Base-by-base conservation (phyloP, 2,888 invertebrate genomes). In the Apamea epomidion region DNA sequence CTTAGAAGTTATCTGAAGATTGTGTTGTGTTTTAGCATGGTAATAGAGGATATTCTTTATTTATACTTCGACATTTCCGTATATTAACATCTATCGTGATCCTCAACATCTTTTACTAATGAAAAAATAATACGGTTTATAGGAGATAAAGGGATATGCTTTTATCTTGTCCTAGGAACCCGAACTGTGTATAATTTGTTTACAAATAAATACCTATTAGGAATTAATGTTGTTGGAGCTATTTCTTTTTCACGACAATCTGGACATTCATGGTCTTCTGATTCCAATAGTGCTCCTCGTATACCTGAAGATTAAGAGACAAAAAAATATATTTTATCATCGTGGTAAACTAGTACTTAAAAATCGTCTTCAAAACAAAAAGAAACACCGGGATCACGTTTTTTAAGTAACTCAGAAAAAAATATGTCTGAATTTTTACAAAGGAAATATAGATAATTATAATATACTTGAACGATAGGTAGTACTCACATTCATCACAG, bases 231-330 rank as follows among this genome's bases (percentile, higher is more conserved):
- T 72, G 98, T 99, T 0, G 99, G 99, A 0, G 99, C 99, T 70
- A 99, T 98, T 91, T 99, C 99, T 91, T 98, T 98, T 93, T 99
- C 99, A 80, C 98, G 98, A 93, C 99, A 99, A 91, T 99, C 98
- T 0, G 99, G 99, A 95, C 99, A 99, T 93, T 99, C 99, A 91
- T 99, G 99, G 84, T 99, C 99, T 92, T 99, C 99, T 0, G 99
- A 99, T 93, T 99, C 99, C 78, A 99, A 94, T 72, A 99, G 96
- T 70, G 98, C 98, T 83, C 98, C 98, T 86, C 99, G 98, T 81
- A 99, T 98, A 97, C 99, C 99, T 99, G 91, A 60, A 89, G 93
- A 88, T 77, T 29, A 25, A 75, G 70, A 84, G 79, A 0, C 83
- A 60, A 60, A 67, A 78, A 51, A 70, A 7, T 48, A 60, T 58